Conservation (phyloP, 2,113 vertebrate genomes). For the Cathartes aura region DNA sequence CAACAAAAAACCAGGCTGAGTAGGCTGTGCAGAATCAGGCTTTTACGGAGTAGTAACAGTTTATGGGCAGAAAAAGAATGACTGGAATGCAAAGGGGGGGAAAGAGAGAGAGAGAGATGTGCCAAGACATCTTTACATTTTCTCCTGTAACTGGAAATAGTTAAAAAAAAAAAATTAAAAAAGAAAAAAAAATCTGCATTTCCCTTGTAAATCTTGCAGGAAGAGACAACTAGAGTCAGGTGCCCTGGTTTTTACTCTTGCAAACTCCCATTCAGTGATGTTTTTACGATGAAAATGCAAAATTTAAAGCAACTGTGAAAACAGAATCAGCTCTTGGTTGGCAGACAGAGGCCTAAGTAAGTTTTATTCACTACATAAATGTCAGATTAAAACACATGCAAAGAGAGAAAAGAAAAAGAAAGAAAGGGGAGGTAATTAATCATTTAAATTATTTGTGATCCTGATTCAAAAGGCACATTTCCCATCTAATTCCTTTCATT, state of each 20-base stretch:
- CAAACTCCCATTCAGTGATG: neutral
- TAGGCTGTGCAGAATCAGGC: slow-evolving; percentile 16
- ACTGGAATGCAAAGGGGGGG: slow-evolving; percentile 35
- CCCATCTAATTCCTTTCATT: neutral
- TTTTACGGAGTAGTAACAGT: neutral
- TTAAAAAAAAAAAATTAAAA: neutral
- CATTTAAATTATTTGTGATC: slow-evolving; percentile 19
- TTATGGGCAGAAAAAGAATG: slow-evolving; percentile 62
- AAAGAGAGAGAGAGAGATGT: neutral
- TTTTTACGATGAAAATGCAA: slow-evolving; percentile 45
- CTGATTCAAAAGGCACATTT: neutral
- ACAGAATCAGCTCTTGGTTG: neutral
- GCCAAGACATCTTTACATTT: slow-evolving; percentile 57
- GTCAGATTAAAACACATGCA: slow-evolving; percentile 8
- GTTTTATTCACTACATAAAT: neutral
- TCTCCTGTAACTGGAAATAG: slow-evolving; percentile 28
- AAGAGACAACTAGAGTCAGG: slow-evolving; percentile 13
- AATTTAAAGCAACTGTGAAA: slow-evolving; percentile 62
- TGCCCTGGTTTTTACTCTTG: neutral
- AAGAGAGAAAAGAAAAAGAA: neutral
- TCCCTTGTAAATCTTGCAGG: neutral
- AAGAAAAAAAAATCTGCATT: neutral
- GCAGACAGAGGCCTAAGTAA: slow-evolving; percentile 5
- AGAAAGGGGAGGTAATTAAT: neutral
- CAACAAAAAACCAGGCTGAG: neutral